These are phyloP conservation scores for Parus major DNA, from an alignment of 2,113 vertebrate species.

Conservation along the genomic window DNA sequence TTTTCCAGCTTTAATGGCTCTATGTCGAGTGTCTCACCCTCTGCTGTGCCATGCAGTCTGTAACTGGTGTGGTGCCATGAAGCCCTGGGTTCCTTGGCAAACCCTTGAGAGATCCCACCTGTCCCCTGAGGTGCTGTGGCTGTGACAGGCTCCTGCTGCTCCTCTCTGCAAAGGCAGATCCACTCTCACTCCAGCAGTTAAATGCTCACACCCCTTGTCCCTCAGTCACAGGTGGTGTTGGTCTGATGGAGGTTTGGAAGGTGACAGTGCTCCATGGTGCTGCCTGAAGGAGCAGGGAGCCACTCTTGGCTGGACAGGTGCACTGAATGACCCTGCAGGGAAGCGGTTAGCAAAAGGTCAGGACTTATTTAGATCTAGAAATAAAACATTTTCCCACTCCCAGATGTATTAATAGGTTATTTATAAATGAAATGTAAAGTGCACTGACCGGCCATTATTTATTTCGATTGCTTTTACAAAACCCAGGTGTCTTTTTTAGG, in stretches of 20 bases:
- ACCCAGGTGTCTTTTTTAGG: neutral
- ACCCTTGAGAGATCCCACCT: neutral
- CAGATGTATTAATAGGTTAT: neutral
- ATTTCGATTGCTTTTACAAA: neutral
- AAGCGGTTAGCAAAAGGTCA: neutral
- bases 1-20: neutral
- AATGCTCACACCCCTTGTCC: neutral
- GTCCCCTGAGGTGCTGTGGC: neutral
- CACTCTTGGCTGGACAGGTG: neutral
- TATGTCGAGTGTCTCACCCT: neutral
- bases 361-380: constrained; percentile 6
- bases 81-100: neutral
- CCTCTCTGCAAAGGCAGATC: neutral
- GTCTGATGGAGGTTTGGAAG: neutral
- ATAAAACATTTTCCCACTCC: neutral
- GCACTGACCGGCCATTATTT: neutral
- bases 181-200: fast-evolving
- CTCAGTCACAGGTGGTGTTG: neutral
- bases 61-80: fast-evolving
- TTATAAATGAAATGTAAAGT: constrained; percentile 28
- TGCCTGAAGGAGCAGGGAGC: neutral
- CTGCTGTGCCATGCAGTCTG: neutral
- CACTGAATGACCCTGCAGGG: neutral
- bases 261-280: neutral
- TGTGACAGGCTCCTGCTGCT: neutral